These are phyloP conservation scores for Mallotus villosus DNA, from an alignment of 2,797 vertebrate genomes.

Conservation along the genomic window DNA sequence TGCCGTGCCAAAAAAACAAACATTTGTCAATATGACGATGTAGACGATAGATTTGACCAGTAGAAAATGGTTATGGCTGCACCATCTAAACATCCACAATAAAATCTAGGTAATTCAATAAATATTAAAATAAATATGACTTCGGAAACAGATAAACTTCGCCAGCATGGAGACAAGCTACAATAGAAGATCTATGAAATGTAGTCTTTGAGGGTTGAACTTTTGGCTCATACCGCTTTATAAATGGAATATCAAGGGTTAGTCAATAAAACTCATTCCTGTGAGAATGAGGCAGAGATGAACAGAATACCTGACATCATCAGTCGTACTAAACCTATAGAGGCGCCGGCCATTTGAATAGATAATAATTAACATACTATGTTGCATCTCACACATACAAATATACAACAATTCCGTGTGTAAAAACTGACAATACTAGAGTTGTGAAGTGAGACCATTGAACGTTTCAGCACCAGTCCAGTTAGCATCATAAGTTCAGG, in stretches of 20 bases:
- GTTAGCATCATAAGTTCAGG: slow-evolving; percentile 6
- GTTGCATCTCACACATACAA: background rate
- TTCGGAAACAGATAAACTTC: background rate
- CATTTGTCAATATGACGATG: no score
- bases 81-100: no score
- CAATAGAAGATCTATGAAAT: no score
- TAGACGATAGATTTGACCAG: no score
- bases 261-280: background rate
- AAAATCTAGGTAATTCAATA: background rate
- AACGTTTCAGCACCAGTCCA: slow-evolving; percentile 8
- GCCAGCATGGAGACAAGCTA: background rate
- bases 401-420: background rate
- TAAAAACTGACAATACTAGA: background rate
- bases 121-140: slow-evolving; percentile 2
- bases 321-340: background rate
- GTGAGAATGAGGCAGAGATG: background rate
- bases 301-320: background rate
- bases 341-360: background rate
- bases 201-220: no score
- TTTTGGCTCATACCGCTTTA: no score
- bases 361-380: background rate
- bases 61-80: no score
- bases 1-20: no score
- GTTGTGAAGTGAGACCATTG: background rate
- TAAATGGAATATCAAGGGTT: no score